Percentiles rank a stretch among this genome's conserved stretches.
phyloP scores from a whole-genome alignment of 2,113 vertebrate genomes.

The Mobula hypostoma region DNA sequence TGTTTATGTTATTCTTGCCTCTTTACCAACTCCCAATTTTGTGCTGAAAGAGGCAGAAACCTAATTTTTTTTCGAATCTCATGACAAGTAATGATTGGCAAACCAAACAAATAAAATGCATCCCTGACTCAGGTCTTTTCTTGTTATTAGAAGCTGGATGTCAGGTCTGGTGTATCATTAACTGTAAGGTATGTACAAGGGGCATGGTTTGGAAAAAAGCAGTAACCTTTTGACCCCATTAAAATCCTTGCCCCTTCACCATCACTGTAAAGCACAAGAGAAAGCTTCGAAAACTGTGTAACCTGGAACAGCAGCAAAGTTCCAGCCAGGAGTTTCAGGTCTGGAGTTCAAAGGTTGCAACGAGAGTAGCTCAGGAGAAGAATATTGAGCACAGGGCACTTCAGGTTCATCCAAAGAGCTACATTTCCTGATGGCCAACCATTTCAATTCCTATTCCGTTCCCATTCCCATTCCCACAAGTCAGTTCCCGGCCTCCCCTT shows the following conservation, averaged over 20 bases:
- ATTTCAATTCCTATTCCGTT: too few species aligned
- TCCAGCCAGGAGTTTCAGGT: too few species aligned
- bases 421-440: too few species aligned
- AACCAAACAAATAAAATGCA: neutral
- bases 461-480: too few species aligned
- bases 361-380: too few species aligned
- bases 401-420: too few species aligned
- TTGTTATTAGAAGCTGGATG: neutral
- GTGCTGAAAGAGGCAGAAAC: neutral
- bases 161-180: neutral
- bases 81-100: neutral
- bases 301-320: too few species aligned
- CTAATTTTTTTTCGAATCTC: neutral
- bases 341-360: too few species aligned
- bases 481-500: too few species aligned
- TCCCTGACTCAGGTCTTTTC: neutral
- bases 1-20: too few species aligned
- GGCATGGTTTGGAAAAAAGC: neutral
- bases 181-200: neutral
- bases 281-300: neutral
- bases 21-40: neutral
- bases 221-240: neutral
- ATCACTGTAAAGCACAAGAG: neutral
- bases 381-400: too few species aligned
- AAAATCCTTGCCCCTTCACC: neutral